These are phyloP conservation scores for Rana temporaria DNA, from an alignment of 2,113 vertebrate genomes.

Conservation along the genomic window DNA sequence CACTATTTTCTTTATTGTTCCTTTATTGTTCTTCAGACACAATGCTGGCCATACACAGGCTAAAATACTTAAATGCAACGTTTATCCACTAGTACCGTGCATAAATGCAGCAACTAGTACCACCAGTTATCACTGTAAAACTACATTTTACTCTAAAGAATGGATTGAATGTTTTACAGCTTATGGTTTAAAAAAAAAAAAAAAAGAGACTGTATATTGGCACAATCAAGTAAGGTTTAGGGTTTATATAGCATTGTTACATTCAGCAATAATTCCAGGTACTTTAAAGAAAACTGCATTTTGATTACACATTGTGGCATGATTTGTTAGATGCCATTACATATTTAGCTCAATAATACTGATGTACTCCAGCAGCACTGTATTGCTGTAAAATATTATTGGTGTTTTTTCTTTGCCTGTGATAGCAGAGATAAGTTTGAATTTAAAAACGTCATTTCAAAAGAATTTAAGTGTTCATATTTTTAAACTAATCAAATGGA, in stretches of 20 bases:
- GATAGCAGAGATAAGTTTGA: not conserved
- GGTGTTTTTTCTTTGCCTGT: not conserved
- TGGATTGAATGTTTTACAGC: too few relatives aligned
- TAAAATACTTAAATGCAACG: too few relatives aligned
- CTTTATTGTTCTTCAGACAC: too few relatives aligned
- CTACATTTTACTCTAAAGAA: too few relatives aligned
- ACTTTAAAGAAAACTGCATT: not conserved
- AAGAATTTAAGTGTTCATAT: not conserved
- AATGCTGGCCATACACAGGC: too few relatives aligned
- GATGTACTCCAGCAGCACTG: constrained; percentile 6
- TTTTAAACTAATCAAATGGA: not conserved
- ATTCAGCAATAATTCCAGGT: not conserved
- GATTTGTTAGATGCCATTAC: constrained; percentile 2
- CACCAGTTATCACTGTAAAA: too few relatives aligned
- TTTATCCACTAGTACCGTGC: too few relatives aligned
- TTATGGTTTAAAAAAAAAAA: too few relatives aligned
- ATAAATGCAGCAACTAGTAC: too few relatives aligned
- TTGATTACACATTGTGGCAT: constrained; percentile 32
- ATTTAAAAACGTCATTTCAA: not conserved
- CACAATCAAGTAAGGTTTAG: not conserved
- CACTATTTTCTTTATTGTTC: too few relatives aligned
- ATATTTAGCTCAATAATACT: constrained; percentile 1
- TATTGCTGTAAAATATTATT: not conserved
- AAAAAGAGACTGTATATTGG: too few relatives aligned
- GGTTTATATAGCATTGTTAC: not conserved